phyloP scores from a whole-genome alignment of 2,797 vertebrate species.

The Spondyliosoma cantharus region DNA sequence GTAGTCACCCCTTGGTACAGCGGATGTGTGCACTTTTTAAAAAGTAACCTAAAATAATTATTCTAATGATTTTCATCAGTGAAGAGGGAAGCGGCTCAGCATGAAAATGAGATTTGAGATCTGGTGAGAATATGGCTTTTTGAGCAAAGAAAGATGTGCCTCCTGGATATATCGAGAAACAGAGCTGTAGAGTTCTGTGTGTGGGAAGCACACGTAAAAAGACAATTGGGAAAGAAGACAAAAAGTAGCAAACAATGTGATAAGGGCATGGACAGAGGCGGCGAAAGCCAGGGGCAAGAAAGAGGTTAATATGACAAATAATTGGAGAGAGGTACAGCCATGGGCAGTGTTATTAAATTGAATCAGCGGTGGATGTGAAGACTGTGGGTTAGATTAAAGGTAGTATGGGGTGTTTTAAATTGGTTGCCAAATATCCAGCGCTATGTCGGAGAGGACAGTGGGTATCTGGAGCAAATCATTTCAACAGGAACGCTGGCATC shows the following conservation, averaged over 20 bases:
- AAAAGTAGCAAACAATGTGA: slow-evolving; percentile 32
- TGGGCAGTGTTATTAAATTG: slow-evolving; percentile 55
- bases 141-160: slow-evolving; percentile 26
- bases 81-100: slow-evolving; percentile 29
- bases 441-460: slow-evolving; percentile 44
- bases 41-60: slow-evolving; percentile 60
- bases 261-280: slow-evolving; percentile 28
- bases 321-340: slow-evolving; percentile 51
- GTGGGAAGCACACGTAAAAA: slow-evolving; percentile 24
- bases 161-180: slow-evolving; percentile 46
- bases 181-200: slow-evolving; percentile 13
- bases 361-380: slow-evolving; percentile 41
- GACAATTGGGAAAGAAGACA: slow-evolving; percentile 9
- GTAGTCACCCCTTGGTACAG: slow-evolving; percentile 32
- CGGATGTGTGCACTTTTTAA: slow-evolving; percentile 30
- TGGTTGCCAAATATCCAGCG: slow-evolving; percentile 50
- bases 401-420: slow-evolving; percentile 44
- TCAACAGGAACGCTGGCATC: slow-evolving; percentile 34
- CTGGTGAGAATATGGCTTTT: slow-evolving; percentile 41
- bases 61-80: slow-evolving; percentile 62
- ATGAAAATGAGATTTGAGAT: slow-evolving; percentile 54
- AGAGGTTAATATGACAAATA: slow-evolving; percentile 75
- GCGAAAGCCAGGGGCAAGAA: slow-evolving; percentile 26
- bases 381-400: slow-evolving; percentile 61
- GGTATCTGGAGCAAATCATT: slow-evolving; percentile 50